Conservation (phyloP, 2,797 vertebrate species). For the Phalanger gymnotis region DNA sequence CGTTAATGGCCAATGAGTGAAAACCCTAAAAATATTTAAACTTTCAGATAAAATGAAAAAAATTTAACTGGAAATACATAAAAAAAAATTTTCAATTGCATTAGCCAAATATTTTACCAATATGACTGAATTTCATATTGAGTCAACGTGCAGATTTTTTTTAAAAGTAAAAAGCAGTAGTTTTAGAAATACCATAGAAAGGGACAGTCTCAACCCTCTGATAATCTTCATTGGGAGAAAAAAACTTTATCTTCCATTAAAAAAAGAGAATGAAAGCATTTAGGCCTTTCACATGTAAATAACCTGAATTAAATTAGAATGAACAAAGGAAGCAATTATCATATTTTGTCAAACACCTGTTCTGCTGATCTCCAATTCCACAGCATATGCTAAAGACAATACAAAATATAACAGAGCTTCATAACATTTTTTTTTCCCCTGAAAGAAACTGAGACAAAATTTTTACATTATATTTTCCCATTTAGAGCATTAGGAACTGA, state of each 20-base stretch:
- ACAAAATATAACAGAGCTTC: conserved; percentile 81
- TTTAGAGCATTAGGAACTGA: conserved; percentile 64
- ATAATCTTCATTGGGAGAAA: conserved; percentile 73
- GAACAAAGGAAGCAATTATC: conserved; percentile 86
- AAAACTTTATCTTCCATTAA: conserved; percentile 78
- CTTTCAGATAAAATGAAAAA: conserved; percentile 86
- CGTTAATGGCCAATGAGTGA: conserved; percentile 90
- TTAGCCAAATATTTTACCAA: conserved; percentile 85
- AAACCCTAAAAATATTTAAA: conserved; percentile 86
- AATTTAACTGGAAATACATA: conserved; percentile 87
- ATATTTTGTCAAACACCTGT: conserved; percentile 86
- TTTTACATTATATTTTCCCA: conserved; percentile 70
- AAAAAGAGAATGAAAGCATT: conserved; percentile 80
- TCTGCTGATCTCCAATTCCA: conserved; percentile 84
- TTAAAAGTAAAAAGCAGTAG: conserved; percentile 81
- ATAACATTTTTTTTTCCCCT: conserved; percentile 70
- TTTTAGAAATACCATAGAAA: conserved; percentile 83
- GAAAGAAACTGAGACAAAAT: conserved; percentile 67
- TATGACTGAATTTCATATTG: conserved; percentile 82
- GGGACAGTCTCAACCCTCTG: conserved; percentile 80
- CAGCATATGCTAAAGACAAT: conserved; percentile 84
- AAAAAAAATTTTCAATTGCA: conserved; percentile 84
- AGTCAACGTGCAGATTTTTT: conserved; percentile 80
- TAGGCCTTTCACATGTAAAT: conserved; percentile 86
- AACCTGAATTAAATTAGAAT: conserved; percentile 84